A percentile compares a stretch with the other conserved stretches of the same genome.
phyloP scores from a whole-genome alignment of 2,888 invertebrate genomes.

The Sinodicranocentrus sp. region DNA sequence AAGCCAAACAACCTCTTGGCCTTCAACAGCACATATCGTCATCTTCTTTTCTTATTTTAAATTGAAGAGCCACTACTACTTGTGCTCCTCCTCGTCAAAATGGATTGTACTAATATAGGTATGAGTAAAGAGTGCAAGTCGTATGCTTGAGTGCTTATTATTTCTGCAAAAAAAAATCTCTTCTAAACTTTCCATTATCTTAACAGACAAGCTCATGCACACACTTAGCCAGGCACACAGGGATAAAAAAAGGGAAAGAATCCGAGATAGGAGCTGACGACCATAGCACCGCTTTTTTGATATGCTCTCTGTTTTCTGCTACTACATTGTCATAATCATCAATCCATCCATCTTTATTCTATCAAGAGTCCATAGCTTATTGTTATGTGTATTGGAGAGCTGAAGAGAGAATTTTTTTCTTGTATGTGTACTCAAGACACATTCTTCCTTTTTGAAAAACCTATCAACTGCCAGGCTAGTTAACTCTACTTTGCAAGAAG shows the following conservation, averaged over 20 bases:
- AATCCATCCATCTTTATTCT: conserved; percentile 63
- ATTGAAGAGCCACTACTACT: conserved; percentile 4
- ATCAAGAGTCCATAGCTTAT: conserved; percentile 48
- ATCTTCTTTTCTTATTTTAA: conserved; percentile 46
- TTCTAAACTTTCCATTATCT: conserved; percentile 31
- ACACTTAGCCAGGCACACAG: conserved; percentile 21
- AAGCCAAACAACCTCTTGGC: conserved; percentile 45
- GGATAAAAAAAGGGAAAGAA: conserved; percentile 15
- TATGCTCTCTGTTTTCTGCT: conserved; percentile 42
- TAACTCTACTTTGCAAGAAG: conserved; percentile 64
- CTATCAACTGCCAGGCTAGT: conserved; percentile 68
- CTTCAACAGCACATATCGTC: conserved; percentile 26
- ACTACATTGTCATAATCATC: conserved; percentile 67
- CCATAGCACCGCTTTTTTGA: neutral
- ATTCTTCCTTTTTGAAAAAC: conserved; percentile 59
- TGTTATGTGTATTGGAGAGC: conserved; percentile 28
- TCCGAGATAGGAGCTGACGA: conserved; percentile 21
- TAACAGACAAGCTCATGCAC: conserved; percentile 39
- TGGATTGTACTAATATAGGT: too few species aligned
- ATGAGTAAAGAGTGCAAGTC: conserved; percentile 8
- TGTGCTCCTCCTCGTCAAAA: neutral
- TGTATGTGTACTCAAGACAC: conserved; percentile 56
- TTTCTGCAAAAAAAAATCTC: conserved; percentile 36
- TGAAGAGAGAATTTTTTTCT: conserved; percentile 11
- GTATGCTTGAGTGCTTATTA: conserved; percentile 53